A percentile compares a stretch with the other conserved stretches of the same genome.
Conservation (phyloP, 2,797 vertebrate species). For the Odontamblyopus lacepedii region DNA sequence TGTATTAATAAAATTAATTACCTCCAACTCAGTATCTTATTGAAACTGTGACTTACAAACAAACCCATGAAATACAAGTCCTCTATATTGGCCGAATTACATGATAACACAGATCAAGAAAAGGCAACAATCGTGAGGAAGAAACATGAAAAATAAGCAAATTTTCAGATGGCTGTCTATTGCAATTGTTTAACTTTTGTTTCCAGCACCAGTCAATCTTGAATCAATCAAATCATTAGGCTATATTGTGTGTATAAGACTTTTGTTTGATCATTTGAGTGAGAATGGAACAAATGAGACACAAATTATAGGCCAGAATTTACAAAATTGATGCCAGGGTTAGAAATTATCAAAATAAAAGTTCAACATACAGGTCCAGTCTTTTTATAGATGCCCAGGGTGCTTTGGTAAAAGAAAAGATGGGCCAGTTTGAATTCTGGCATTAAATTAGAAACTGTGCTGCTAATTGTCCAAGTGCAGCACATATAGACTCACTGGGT, state of each 20-base stretch:
- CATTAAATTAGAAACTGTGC: constrained; percentile 80
- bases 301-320: not conserved
- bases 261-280: too few relatives aligned
- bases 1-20: not conserved
- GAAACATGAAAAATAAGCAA: too few relatives aligned
- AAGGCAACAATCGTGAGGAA: too few relatives aligned
- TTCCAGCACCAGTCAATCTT: too few relatives aligned
- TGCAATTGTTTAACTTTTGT: too few relatives aligned
- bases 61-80: not conserved
- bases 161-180: too few relatives aligned
- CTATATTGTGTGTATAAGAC: too few relatives aligned
- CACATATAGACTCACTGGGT: constrained; percentile 64
- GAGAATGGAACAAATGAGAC: not conserved
- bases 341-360: not conserved
- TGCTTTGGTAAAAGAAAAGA: constrained; percentile 67
- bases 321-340: too few relatives aligned
- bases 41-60: not conserved
- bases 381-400: not conserved
- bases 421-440: constrained; percentile 80
- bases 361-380: not conserved
- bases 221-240: too few relatives aligned
- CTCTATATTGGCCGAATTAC: not conserved
- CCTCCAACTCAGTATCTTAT: not conserved
- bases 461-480: not conserved
- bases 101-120: not conserved